These are phyloP conservation scores for Maniola hyperantus DNA, from an alignment of 2,888 invertebrate species.

Conservation along the genomic window DNA sequence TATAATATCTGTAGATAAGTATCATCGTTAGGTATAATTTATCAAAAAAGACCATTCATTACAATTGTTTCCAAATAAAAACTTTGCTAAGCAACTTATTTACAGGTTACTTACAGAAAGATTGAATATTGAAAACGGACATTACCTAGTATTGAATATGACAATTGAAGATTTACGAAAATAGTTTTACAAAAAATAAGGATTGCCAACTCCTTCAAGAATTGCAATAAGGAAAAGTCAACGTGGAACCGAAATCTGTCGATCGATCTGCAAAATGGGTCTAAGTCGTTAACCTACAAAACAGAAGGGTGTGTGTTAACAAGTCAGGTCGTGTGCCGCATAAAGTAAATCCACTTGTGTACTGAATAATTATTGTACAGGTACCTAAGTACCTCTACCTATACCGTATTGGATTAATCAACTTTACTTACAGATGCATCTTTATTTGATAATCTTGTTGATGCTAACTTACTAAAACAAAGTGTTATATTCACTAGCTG, in stretches of 20 bases:
- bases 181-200: not conserved
- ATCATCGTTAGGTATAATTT: too few relatives aligned
- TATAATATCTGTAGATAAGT: too few relatives aligned
- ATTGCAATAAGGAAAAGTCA: constrained; percentile 22
- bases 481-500: not conserved
- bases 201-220: constrained; percentile 2
- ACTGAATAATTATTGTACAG: constrained; percentile 67
- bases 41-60: too few relatives aligned
- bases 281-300: constrained; percentile 56
- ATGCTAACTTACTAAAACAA: not conserved
- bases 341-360: constrained; percentile 76
- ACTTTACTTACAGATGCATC: constrained; percentile 4
- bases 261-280: constrained; percentile 20
- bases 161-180: too few relatives aligned
- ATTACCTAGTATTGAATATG: too few relatives aligned
- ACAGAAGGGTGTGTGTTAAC: constrained; percentile 68
- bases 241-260: constrained; percentile 12
- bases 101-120: too few relatives aligned
- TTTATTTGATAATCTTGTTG: not conserved
- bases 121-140: too few relatives aligned
- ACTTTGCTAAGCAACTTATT: too few relatives aligned
- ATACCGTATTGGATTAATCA: constrained; percentile 1
- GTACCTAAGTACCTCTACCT: constrained; percentile 28
- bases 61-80: too few relatives aligned
- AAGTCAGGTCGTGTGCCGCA: constrained; percentile 64